These are phyloP conservation scores for Xestia xanthographa DNA, from an alignment of 2,888 invertebrate genomes.

Conservation along the genomic window DNA sequence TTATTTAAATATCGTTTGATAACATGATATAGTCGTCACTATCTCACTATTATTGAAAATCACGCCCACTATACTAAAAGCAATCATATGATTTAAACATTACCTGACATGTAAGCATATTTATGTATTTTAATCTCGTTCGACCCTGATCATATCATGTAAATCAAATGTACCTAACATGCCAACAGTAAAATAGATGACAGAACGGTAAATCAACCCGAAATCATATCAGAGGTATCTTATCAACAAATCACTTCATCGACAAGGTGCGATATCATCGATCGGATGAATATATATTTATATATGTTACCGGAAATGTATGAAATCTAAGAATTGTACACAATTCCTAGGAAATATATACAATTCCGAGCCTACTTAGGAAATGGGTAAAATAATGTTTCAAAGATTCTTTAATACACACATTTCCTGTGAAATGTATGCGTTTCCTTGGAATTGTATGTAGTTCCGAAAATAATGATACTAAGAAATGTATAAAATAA, in stretches of 20 bases:
- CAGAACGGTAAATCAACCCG: conserved; percentile 37
- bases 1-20: background rate
- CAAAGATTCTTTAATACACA: too few species aligned
- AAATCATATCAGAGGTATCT: conserved; percentile 47
- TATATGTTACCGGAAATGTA: too few species aligned
- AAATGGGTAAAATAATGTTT: too few species aligned
- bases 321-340: too few species aligned
- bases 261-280: conserved; percentile 45
- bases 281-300: conserved; percentile 31
- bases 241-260: conserved; percentile 59
- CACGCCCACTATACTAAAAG: background rate
- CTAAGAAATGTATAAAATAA: too few species aligned
- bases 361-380: too few species aligned
- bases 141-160: conserved; percentile 31
- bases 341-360: too few species aligned
- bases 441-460: too few species aligned
- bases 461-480: too few species aligned
- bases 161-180: conserved; percentile 40
- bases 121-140: conserved; percentile 3
- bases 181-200: conserved; percentile 28
- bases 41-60: conserved; percentile 4
- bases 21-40: background rate
- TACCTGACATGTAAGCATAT: conserved; percentile 8
- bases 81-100: conserved; percentile 26
- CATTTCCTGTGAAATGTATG: too few species aligned